A percentile compares a stretch with the other conserved stretches of the same genome.
Evolutionary conservation across 2,113 vertebrate species (phyloP).

Genomic region (Ammodytes marinus): DNA sequence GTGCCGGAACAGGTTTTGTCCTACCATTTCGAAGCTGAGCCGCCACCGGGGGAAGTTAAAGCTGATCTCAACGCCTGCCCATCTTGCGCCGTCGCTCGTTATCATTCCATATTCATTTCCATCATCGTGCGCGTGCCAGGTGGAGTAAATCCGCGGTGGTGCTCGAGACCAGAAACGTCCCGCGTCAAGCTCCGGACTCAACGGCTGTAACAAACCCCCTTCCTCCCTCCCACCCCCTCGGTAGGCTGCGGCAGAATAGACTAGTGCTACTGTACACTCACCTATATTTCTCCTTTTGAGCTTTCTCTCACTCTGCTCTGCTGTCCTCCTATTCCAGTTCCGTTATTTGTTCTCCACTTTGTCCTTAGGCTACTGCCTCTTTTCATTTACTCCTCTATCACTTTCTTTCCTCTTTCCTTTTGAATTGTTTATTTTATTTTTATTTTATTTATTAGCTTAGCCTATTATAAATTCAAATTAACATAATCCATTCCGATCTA

Average conservation of each 20-base stretch:
- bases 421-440: background rate
- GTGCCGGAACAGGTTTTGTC: slow-evolving; percentile 68
- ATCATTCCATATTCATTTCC: slow-evolving; percentile 71
- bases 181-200: slow-evolving; percentile 76
- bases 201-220: slow-evolving; percentile 41
- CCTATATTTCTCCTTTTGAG: slow-evolving; percentile 22
- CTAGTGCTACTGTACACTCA: slow-evolving; percentile 53
- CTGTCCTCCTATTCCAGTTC: too few relatives aligned
- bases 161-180: slow-evolving; percentile 82
- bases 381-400: background rate
- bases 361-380: background rate
- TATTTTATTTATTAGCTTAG: background rate
- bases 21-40: slow-evolving; percentile 87
- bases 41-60: slow-evolving; percentile 77
- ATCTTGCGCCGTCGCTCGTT: slow-evolving; percentile 73
- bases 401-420: too few relatives aligned
- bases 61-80: slow-evolving; percentile 79
- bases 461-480: background rate
- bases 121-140: slow-evolving; percentile 69
- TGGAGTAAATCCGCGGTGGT: slow-evolving; percentile 77
- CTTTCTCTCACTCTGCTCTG: background rate
- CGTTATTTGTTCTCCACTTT: background rate
- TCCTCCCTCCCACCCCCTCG: slow-evolving; percentile 33
- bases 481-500: background rate
- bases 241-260: slow-evolving; percentile 76